Evolutionary conservation across 1,140 invertebrate genomes (phyloP), one percentile per base, ranked within the genome.

Genomic region (Aphidius ervi): DNA sequence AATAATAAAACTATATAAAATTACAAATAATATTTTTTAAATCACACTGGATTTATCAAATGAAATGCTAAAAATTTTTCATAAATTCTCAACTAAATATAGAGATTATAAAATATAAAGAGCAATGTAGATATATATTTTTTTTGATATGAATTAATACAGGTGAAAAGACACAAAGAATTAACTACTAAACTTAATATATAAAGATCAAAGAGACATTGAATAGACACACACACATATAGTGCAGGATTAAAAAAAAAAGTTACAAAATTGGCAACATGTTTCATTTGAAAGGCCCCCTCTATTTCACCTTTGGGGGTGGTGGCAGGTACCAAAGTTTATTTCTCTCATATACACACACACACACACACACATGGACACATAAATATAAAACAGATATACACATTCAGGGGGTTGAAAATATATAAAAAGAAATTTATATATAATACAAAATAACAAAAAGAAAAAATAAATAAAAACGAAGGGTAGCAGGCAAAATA

Each of bases 321-420:
- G 68, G 68, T 31, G 23, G 23, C 76, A 75, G 74, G 74, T 77
- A 78, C 75, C 72, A 70, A 76, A 76, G 23, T 31, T 31, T 31
- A 31, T 31, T 31, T 31, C 23, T 31, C 2, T 31, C 23, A 31
- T 31, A 31, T 31, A 31, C 4, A 31, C 23, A 23, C 23, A 23
- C 3, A 23, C 23, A 23, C 3, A 23, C 23, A 2, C 3, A 23
- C n/a, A 16, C 16, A 16, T 16, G 16, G 0, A 31, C 4, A 31
- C 4, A 31, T 31, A 31, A 31, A 31, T 31, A 31, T 31, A 31
- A 31, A 31, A 4, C 4, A 31, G 23, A 31, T 31, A 31, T 31
- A 31, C 4, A 31, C 2, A 31, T 5, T 31, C 42, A 23, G 9
- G 46, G 39, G 61, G 61, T 56, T 48, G 55, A 64, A 61, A 59